phyloP scores from a whole-genome alignment of 2,888 invertebrate species.

The Thera britannica region DNA sequence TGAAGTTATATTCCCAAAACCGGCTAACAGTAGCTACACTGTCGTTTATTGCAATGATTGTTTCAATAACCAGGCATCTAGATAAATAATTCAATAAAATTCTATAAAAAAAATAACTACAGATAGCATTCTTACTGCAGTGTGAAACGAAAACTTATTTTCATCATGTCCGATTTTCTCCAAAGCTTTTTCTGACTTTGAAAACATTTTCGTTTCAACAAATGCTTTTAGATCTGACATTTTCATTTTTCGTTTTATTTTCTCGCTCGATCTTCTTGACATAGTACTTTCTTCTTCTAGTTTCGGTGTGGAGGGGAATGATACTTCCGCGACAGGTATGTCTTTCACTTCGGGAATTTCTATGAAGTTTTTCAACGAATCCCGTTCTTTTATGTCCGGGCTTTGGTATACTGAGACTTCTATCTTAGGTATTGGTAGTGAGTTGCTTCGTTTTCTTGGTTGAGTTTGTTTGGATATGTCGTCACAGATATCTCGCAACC shows the following conservation, averaged over 20 bases:
- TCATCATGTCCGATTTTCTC: slow-evolving; percentile 95
- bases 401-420: slow-evolving; percentile 94
- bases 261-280: slow-evolving; percentile 90
- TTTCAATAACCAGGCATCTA: slow-evolving; percentile 17
- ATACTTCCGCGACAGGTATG: slow-evolving; percentile 85
- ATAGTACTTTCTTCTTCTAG: slow-evolving; percentile 72
- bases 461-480: slow-evolving; percentile 91
- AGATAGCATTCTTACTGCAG: slow-evolving; percentile 87
- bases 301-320: slow-evolving; percentile 63
- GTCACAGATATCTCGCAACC: slow-evolving; percentile 94
- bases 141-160: slow-evolving; percentile 83
- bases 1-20: too few species aligned
- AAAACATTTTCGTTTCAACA: slow-evolving; percentile 95
- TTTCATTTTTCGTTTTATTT: slow-evolving; percentile 93
- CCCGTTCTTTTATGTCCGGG: slow-evolving; percentile 87
- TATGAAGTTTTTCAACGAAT: slow-evolving; percentile 89
- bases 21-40: not conserved
- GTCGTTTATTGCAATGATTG: slow-evolving; percentile 1
- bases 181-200: slow-evolving; percentile 95
- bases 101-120: slow-evolving; percentile 69
- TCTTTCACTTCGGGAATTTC: slow-evolving; percentile 91
- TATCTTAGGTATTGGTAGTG: slow-evolving; percentile 96
- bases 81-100: slow-evolving; percentile 22
- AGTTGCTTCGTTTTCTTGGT: slow-evolving; percentile 95
- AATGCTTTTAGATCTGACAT: slow-evolving; percentile 96